A percentile compares a stretch with the other conserved stretches of the same genome.
Evolutionary conservation across 2,888 invertebrate genomes (phyloP).

Genomic region (Phrixothrix hirtus): DNA sequence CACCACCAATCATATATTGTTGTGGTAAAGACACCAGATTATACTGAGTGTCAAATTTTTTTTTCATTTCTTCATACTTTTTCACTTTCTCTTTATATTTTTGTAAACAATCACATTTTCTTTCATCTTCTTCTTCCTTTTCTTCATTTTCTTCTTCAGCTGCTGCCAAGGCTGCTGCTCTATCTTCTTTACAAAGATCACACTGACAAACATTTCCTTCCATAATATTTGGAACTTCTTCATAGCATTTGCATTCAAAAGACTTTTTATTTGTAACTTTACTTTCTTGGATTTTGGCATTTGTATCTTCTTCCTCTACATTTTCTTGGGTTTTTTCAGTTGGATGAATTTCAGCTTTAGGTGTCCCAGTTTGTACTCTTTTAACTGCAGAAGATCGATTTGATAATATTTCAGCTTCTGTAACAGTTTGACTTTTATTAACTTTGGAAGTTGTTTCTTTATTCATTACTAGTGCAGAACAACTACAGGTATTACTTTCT

Average conservation of each 20-base stretch:
- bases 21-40: constrained; percentile 27
- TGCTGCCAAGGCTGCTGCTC: constrained; percentile 15
- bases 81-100: constrained; percentile 36
- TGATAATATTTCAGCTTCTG: no score
- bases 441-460: no score
- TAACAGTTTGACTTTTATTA: no score
- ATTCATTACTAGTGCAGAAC: no score
- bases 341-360: no score
- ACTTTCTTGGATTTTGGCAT: no score
- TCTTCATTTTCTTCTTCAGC: constrained; percentile 9
- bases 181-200: constrained; percentile 34
- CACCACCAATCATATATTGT: constrained; percentile 35
- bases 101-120: constrained; percentile 39
- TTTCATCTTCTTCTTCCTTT: constrained; percentile 23
- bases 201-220: constrained; percentile 37
- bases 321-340: background rate
- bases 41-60: constrained; percentile 23
- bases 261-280: constrained; percentile 5
- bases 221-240: constrained; percentile 34
- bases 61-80: constrained; percentile 30
- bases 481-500: no score
- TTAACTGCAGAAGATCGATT: no score
- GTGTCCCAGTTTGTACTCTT: no score
- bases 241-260: constrained; percentile 35
- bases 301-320: background rate